Percentiles rank a stretch among this genome's conserved stretches.
Conservation (phyloP, 2,797 vertebrate species). For the Trichosurus vulpecula region DNA sequence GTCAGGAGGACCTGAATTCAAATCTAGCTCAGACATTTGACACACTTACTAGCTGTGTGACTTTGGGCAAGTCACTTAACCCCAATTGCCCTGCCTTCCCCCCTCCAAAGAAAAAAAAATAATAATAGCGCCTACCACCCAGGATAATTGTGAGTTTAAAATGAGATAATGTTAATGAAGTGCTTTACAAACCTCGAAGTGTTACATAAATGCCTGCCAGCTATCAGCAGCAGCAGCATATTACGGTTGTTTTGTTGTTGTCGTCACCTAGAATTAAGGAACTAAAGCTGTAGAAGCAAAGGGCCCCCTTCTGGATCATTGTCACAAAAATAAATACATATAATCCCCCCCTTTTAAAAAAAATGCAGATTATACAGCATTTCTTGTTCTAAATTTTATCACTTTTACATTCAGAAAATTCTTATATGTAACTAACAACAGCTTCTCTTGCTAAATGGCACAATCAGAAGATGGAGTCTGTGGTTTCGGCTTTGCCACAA, state of each 20-base stretch:
- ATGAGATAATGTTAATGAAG: background rate
- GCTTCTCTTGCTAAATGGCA: background rate
- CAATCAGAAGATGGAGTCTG: background rate
- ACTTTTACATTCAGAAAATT: background rate
- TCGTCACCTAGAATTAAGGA: background rate
- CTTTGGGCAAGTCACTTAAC: too few relatives aligned
- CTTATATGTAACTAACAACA: background rate
- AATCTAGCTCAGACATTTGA: too few relatives aligned
- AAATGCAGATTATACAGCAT: background rate
- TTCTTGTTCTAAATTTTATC: background rate
- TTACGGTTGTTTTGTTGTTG: background rate
- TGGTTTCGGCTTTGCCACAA: background rate
- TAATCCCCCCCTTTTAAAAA: background rate
- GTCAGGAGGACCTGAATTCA: too few relatives aligned
- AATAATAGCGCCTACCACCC: too few relatives aligned
- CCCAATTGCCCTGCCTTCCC: too few relatives aligned
- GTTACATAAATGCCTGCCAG: background rate
- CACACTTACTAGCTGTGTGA: too few relatives aligned
- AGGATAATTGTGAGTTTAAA: background rate
- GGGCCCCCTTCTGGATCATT: background rate
- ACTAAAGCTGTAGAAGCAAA: background rate
- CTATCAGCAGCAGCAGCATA: background rate
- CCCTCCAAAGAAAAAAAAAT: too few relatives aligned
- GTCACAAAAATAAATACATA: background rate
- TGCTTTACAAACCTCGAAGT: background rate